A percentile compares a stretch with the other conserved stretches of the same genome.
phyloP scores from a whole-genome alignment of 2,113 vertebrate genomes.

The Vicugna pacos region DNA sequence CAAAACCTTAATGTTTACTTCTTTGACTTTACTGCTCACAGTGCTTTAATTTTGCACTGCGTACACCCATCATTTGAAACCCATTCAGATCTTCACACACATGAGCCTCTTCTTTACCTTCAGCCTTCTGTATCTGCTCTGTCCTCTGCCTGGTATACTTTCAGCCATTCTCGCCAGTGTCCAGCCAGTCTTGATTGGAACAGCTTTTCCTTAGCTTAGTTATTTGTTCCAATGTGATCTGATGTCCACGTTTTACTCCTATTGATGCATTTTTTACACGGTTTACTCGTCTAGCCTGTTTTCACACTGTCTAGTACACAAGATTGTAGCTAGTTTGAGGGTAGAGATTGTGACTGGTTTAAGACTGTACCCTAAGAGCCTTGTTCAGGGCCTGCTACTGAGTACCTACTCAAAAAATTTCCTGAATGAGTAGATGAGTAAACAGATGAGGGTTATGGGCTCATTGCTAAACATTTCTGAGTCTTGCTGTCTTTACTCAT shows the following conservation, averaged over 20 bases:
- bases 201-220: neutral
- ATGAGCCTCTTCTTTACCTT: neutral
- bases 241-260: neutral
- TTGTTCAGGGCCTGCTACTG: neutral
- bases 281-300: neutral
- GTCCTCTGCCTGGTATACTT: neutral
- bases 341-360: neutral
- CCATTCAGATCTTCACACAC: neutral
- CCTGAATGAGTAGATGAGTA: neutral
- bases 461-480: neutral
- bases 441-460: neutral
- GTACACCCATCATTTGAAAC: neutral
- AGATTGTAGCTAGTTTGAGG: neutral
- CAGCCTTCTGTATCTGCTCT: neutral
- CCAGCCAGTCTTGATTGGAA: neutral
- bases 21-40: neutral
- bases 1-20: neutral
- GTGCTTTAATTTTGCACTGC: neutral
- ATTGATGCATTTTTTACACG: neutral
- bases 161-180: neutral
- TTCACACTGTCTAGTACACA: neutral
- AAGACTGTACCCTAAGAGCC: neutral
- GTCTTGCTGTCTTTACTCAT: neutral
- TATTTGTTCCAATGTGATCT: neutral
- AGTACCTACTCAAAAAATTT: neutral